phyloP scores from a whole-genome alignment of 2,113 vertebrate genomes.

The Noturus placidus region DNA sequence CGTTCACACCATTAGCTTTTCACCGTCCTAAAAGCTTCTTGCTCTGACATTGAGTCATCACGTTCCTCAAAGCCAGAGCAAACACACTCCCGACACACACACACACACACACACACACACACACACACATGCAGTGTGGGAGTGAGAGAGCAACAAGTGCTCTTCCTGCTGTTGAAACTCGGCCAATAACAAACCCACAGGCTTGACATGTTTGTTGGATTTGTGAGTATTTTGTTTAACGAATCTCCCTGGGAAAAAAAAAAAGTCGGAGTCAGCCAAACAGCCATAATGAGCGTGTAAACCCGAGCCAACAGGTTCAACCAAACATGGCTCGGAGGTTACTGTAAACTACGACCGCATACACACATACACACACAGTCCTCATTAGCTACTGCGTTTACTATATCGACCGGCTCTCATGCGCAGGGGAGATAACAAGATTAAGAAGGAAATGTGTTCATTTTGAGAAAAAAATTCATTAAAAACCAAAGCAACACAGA shows the following conservation, averaged over 20 bases:
- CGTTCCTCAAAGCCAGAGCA: conserved; percentile 36
- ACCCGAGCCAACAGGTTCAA: conserved; percentile 47
- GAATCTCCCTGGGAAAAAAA: conserved; percentile 46
- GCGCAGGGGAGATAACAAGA: conserved; percentile 27
- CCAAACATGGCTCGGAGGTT: conserved; percentile 41
- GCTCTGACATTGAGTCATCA: conserved; percentile 32
- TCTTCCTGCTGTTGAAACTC: conserved; percentile 45
- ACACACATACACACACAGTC: conserved; percentile 21
- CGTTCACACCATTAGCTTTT: conserved; percentile 39
- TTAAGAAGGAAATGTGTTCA: conserved; percentile 35
- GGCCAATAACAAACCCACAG: conserved; percentile 49
- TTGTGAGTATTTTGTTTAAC: conserved; percentile 54
- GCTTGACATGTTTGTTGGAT: conserved; percentile 49
- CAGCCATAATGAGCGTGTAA: conserved; percentile 35
- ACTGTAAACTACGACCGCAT: neutral
- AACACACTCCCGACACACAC: conserved; percentile 14
- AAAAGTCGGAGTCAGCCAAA: conserved; percentile 39
- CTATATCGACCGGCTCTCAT: neutral
- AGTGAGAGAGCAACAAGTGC: conserved; percentile 38
- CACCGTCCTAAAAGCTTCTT: conserved; percentile 25
- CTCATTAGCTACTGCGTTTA: conserved; percentile 42
- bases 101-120: conserved; percentile 16
- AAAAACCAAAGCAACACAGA: neutral
- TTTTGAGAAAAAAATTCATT: neutral
- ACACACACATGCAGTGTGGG: conserved; percentile 29